Conservation (phyloP, 2,888 invertebrate genomes). For the Mesopsocus fuscifrons region DNA sequence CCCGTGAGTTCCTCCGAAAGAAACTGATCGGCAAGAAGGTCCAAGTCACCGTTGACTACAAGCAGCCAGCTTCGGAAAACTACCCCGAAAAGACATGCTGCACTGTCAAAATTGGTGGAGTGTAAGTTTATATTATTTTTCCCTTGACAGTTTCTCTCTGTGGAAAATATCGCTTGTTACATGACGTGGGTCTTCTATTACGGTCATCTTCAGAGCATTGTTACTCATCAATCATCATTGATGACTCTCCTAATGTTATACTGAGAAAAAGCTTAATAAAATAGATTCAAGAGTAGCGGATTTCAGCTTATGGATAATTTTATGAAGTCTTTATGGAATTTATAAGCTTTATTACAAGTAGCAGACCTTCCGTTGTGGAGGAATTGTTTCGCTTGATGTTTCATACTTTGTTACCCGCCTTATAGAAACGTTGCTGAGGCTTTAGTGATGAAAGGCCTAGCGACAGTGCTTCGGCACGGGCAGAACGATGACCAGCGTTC, state of each 20-base stretch:
- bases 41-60: constrained; percentile 82
- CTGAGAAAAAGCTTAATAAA: no score
- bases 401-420: no score
- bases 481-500: constrained; percentile 94
- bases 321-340: no score
- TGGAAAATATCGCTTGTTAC: neutral
- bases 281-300: no score
- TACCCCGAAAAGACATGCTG: constrained; percentile 93
- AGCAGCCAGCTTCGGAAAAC: constrained; percentile 83
- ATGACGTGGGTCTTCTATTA: neutral
- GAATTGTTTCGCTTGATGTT: no score
- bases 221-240: constrained; percentile 2
- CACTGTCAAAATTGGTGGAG: constrained; percentile 68
- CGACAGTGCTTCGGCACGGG: constrained; percentile 80
- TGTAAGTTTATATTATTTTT: constrained; percentile 29
- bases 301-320: no score
- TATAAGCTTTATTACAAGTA: no score
- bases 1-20: constrained; percentile 88
- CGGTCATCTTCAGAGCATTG: constrained; percentile 2
- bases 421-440: constrained; percentile 82
- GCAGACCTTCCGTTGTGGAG: no score
- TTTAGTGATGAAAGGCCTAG: constrained; percentile 77
- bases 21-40: constrained; percentile 91
- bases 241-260: no score
- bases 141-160: no score